Base-by-base conservation (phyloP, 2,797 vertebrate genomes). In the Xenops minutus region DNA sequence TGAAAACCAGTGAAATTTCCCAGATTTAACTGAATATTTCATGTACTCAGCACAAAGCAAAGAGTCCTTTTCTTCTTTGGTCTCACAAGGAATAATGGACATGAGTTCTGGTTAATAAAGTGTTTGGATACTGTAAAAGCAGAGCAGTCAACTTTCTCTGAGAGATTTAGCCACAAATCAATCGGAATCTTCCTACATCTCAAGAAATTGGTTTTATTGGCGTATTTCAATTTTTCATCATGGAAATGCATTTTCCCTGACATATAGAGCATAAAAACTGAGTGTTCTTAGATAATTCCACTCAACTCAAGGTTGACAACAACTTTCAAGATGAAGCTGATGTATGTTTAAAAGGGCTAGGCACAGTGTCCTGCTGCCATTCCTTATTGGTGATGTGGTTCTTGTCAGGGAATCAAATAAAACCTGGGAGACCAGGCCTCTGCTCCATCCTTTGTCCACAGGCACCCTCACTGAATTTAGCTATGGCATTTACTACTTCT, bases 211-310 rank as follows among this genome's bases (percentile, higher is more conserved):
- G n/a, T 37, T 88, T 92, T 68, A 62, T 69, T 87, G 77, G 23
- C 56, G 37, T 82, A 71, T 89, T 94, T 90, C 41, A 73, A 74
- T 49, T 87, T 92, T 93, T 96, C 48, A n/a, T 81, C 41, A 71
- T 0, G 0, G 58, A 96, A 96, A 68, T 37, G 12, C 59, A 49
- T 78, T 90, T 44, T 87, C 36, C 54, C 55, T 67, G 55, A 67
- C 32, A 36, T 18, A 68, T 1, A 90, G 37, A 30, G 48, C 30
- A 58, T 11, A 89, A 87, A 84, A 49, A 51, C 34, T 37, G 44
- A 78, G 63, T 88, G 94, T 89, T 36, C 16, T 17, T 68, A 66
- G n/a, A 68, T 46, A 88, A 75, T 56, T 49, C 69, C 9, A 26
- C 34, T 34, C n/a, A 91, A n/a, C 48, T 85, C 64, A 76, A 85